Evolutionary conservation across 1,140 invertebrate species (phyloP).

Genomic region (Lordiphosa stackelbergi): DNA sequence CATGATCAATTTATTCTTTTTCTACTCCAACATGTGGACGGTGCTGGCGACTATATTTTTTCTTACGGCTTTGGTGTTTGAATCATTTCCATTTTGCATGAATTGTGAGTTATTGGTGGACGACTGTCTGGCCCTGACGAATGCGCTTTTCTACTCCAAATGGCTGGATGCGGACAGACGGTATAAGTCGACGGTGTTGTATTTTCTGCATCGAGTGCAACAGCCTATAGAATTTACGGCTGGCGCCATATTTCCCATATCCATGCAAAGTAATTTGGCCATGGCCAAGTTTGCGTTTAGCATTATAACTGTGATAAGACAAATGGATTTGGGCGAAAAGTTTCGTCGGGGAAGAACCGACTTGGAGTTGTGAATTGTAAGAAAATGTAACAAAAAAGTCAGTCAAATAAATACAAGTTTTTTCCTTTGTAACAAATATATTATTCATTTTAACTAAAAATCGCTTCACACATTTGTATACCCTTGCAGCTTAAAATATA

Average conservation of each 20-base stretch:
- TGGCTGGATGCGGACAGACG: slow-evolving; percentile 21
- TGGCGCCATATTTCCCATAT: slow-evolving; percentile 41
- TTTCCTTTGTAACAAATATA: too few relatives aligned
- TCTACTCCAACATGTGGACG: slow-evolving; percentile 23
- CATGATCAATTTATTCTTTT: slow-evolving; percentile 30
- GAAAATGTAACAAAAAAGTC: too few relatives aligned
- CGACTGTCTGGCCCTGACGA: slow-evolving; percentile 14
- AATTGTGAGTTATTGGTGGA: slow-evolving; percentile 31
- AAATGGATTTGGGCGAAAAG: slow-evolving; percentile 49
- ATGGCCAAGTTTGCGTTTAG: slow-evolving; percentile 53
- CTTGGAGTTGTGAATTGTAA: too few relatives aligned
- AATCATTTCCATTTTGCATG: slow-evolving; percentile 37
- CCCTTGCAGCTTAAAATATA: too few relatives aligned
- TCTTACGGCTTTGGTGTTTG: slow-evolving; percentile 20
- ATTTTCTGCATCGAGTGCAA: slow-evolving; percentile 29
- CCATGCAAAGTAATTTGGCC: slow-evolving; percentile 42
- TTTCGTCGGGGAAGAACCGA: slow-evolving; percentile 7
- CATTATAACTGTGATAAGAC: slow-evolving; percentile 46
- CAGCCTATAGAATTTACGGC: slow-evolving; percentile 31
- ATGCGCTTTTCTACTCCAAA: slow-evolving; percentile 33
- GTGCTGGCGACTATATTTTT: slow-evolving; percentile 18
- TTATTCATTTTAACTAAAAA: too few relatives aligned
- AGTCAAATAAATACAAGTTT: too few relatives aligned
- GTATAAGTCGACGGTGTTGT: slow-evolving; percentile 23
- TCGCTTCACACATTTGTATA: too few relatives aligned